Conservation (phyloP, 2,797 vertebrate genomes). For the Tarsius wallacei region DNA sequence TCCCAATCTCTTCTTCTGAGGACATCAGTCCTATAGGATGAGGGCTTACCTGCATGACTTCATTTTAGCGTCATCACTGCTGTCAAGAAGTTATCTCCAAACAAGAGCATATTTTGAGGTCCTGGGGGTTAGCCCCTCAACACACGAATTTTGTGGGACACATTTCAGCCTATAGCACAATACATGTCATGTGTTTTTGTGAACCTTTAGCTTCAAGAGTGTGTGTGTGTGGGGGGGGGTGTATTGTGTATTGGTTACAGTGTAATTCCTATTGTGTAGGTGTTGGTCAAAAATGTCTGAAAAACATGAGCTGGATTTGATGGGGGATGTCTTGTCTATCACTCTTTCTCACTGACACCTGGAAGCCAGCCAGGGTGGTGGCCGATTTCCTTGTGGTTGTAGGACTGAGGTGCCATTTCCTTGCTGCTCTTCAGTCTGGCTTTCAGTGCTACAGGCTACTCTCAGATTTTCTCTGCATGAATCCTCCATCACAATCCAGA, state of each 20-base stretch:
- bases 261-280: neutral
- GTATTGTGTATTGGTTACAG: neutral
- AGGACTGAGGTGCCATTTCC: neutral
- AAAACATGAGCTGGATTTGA: neutral
- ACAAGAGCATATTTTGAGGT: neutral
- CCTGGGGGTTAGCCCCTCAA: neutral
- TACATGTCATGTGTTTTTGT: neutral
- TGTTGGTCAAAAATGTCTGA: neutral
- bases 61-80: neutral
- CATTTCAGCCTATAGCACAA: neutral
- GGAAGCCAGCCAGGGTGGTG: neutral
- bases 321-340: neutral
- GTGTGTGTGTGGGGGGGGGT: neutral
- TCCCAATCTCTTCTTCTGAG: neutral
- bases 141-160: neutral
- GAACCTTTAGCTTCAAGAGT: neutral
- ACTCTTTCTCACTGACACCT: neutral
- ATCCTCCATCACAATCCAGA: neutral
- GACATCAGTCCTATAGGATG: neutral
- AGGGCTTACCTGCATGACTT: neutral
- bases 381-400: neutral
- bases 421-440: too few species aligned
- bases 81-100: neutral
- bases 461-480: neutral
- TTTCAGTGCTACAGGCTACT: neutral